Percentiles rank a stretch among this genome's conserved stretches.
These are phyloP conservation scores for Borostomias antarcticus DNA, from an alignment of 2,797 vertebrate genomes.

Conservation along the genomic window DNA sequence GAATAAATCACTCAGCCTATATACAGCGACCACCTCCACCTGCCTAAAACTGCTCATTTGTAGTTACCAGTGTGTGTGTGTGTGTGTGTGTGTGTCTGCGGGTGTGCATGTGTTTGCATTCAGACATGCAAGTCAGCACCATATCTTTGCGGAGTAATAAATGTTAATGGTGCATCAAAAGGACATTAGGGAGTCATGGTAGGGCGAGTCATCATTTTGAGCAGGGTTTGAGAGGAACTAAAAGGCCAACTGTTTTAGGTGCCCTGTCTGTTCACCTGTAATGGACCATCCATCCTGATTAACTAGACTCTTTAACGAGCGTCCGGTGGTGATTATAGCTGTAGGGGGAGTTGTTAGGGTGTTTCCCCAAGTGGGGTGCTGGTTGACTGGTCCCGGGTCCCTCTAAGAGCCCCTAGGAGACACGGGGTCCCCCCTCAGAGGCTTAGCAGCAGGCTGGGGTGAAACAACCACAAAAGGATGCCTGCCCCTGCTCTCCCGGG, in stretches of 20 bases:
- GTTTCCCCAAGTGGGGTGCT: slow-evolving; percentile 47
- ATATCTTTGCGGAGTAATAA: slow-evolving; percentile 45
- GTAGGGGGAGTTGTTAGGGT: slow-evolving; percentile 68
- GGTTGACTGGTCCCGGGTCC: slow-evolving; percentile 69
- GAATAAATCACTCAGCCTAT: slow-evolving; percentile 12
- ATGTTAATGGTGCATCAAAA: slow-evolving; percentile 61
- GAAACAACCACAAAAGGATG: slow-evolving; percentile 44
- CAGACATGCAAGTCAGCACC: slow-evolving; percentile 10
- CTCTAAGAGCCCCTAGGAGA: slow-evolving; percentile 56
- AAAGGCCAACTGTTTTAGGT: slow-evolving; percentile 85
- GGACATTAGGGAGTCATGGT: slow-evolving; percentile 78
- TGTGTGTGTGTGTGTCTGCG: background rate
- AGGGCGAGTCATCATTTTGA: slow-evolving; percentile 86
- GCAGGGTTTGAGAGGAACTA: slow-evolving; percentile 75
- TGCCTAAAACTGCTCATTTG: background rate
- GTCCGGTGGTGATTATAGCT: slow-evolving; percentile 84
- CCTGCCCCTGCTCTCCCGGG: slow-evolving; percentile 26
- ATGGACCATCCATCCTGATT: slow-evolving; percentile 87
- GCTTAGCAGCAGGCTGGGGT: slow-evolving; percentile 70
- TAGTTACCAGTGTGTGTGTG: background rate
- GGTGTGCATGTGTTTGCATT: too few relatives aligned
- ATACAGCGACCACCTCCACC: background rate
- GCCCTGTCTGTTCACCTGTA: slow-evolving; percentile 85
- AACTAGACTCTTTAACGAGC: slow-evolving; percentile 88
- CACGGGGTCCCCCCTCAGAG: slow-evolving; percentile 60